Base-by-base conservation (phyloP, 2,113 vertebrate genomes). In the Acinonyx jubatus region DNA sequence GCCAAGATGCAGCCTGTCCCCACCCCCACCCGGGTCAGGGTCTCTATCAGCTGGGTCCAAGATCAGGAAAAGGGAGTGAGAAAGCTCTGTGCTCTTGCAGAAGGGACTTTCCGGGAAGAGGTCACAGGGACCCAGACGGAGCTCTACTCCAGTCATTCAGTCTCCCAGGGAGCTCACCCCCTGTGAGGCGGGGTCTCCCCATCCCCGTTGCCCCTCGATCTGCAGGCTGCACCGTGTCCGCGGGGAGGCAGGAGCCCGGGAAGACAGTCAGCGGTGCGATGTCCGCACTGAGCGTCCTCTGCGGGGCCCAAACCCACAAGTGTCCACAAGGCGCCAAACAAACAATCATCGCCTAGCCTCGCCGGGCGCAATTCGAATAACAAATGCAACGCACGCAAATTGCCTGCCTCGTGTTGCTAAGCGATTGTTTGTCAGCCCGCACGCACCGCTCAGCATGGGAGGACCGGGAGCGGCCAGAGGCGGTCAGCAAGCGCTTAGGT, bases 341-440 rank as follows among this genome's bases (percentile, higher is more conserved):
- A 98, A 93, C 98, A 94, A 98, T 98, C 98, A 93, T 93, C 82
- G 95, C 98, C 97, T 50, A 65, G 94, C 74, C 8, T 79, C 31
- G 96, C 94, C 95, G n/a, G 16, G 63, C 93, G 97, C 98, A 98
- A 98, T 98, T 98, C 98, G 98, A 98, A 99, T 98, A 98, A 98
- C 98, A 98, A 98, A 98, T 97, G 96, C 98, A 95, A 98, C 63
- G 82, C 98, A 95, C 97, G 98, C 97, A 98, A 98, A 99, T 99
- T 98, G 98, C 97, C 95, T 97, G 96, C 98, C 84, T 97, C 97
- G 97, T 95, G 99, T 99, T 98, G 99, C 99, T 99, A 98, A 98
- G 99, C 98, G 95, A 98, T 98, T 98, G 98, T 98, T 98, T 98
- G 98, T 97, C 98, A 84, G 96, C 33, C 94, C 93, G 97, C 96